Base-by-base conservation (phyloP, 2,113 vertebrate genomes). In the Setophaga coronata region DNA sequence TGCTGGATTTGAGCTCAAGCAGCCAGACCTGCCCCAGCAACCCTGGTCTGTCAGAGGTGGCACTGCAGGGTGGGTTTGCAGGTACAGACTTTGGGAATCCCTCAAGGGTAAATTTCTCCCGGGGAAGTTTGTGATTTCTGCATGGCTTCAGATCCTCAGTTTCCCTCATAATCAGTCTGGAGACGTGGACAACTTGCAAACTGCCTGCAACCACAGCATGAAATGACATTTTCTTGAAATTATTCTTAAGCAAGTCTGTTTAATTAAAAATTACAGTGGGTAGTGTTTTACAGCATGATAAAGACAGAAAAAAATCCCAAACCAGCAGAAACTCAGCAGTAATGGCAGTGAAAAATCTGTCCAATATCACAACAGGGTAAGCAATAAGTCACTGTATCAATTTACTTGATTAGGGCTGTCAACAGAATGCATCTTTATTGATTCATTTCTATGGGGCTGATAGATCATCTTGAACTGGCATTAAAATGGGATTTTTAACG, bases 1-100 rank as follows among this genome's bases (percentile, higher is more conserved):
- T 2, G 45, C 33, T 6, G 43, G 16, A 0, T 57, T 23, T 17
- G 47, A 47, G 26, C 16, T 25, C 7, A 0, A 14, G 25, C 7
- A 31, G 18, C 36, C 38, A 4, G 60, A 1, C 8, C 10, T 31
- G 42, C 2, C 51, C 23, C 34, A 51, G 43, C 18, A 18, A 58
- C 60, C 31, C 14, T 29, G 6, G 51, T 7, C 12, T 29, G 26
- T 40, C 95, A 16, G 8, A 87, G 89, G 51, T 91, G 95, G 87
- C 87, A 85, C 14, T 38, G 87, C 78, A 57, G 81, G 18, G 72
- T 20, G 71, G 51, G 18, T 48, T 53, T 89, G 76, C 23, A 87
- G 26, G 21, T 38, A 38, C 36, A 10, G 36, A 38, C 28, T n/a
- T 12, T 6, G 1, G 24, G 29, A 18, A 7, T 7, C 5, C 11